A percentile compares a stretch with the other conserved stretches of the same genome.
phyloP scores from a whole-genome alignment of 2,113 vertebrate genomes.

The Speoplatyrhinus poulsoni region DNA sequence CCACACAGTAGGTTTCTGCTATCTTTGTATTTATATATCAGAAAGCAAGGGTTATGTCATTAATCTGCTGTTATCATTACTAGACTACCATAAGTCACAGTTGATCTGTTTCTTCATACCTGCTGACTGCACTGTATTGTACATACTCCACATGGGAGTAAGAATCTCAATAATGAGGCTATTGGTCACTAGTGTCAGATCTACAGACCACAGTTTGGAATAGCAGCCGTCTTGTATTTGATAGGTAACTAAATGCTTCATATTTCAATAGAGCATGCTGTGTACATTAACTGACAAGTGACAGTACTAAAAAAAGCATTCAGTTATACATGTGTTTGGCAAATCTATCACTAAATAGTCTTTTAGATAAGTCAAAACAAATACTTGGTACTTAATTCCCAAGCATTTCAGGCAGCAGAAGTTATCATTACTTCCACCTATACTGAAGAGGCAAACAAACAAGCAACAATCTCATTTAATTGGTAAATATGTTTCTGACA shows the following conservation, averaged over 20 bases:
- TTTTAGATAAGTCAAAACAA: background rate
- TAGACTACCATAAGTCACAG: background rate
- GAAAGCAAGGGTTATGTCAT: too few relatives aligned
- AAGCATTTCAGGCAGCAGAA: constrained; percentile 1
- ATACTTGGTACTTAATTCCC: background rate
- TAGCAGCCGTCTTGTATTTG: too few relatives aligned
- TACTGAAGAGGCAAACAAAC: constrained; percentile 16
- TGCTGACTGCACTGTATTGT: background rate
- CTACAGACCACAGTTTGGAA: too few relatives aligned
- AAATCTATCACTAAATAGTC: too few relatives aligned
- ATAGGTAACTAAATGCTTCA: background rate
- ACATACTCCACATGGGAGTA: background rate
- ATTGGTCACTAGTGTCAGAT: too few relatives aligned
- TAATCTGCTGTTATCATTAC: background rate
- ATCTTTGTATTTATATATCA: background rate
- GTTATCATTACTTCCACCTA: background rate
- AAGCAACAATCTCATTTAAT: constrained; percentile 24
- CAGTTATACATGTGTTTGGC: too few relatives aligned
- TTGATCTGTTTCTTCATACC: background rate
- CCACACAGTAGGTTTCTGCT: constrained; percentile 43
- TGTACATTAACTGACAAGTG: background rate
- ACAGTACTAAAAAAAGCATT: background rate
- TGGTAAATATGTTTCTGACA: constrained; percentile 53
- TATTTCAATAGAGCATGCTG: background rate
- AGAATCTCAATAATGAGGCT: background rate